phyloP scores from a whole-genome alignment of 2,888 invertebrate genomes.

The Timandra comae region DNA sequence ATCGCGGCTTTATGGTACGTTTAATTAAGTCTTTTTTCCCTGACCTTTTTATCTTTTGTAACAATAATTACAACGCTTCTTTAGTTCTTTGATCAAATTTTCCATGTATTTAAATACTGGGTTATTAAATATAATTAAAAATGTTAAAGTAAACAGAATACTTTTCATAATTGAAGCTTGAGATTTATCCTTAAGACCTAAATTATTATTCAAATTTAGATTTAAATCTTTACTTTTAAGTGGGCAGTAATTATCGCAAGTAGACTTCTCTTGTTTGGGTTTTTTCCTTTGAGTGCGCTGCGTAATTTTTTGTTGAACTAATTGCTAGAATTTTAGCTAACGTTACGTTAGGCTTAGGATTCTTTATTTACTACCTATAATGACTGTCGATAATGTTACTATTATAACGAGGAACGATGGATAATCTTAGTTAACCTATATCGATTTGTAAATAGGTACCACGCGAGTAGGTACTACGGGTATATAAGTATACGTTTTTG shows the following conservation, averaged over 20 bases:
- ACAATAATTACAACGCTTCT: constrained; percentile 41
- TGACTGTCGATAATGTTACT: too few species aligned
- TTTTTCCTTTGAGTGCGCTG: not conserved
- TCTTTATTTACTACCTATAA: not conserved
- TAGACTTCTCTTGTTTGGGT: too few species aligned
- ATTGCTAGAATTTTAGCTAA: not conserved
- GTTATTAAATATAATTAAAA: constrained; percentile 13
- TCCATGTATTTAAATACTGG: constrained; percentile 29
- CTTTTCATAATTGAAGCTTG: not conserved
- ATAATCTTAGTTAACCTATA: too few species aligned
- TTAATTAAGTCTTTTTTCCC: constrained; percentile 39
- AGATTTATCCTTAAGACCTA: not conserved
- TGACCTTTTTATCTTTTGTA: constrained; percentile 28
- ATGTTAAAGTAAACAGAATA: constrained; percentile 2
- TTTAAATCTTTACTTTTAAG: not conserved
- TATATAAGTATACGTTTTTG: too few species aligned
- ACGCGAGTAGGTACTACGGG: too few species aligned
- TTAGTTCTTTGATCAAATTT: constrained; percentile 40
- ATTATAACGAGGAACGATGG: too few species aligned
- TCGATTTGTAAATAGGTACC: too few species aligned
- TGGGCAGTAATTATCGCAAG: too few species aligned
- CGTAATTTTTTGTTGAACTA: not conserved
- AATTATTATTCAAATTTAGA: not conserved
- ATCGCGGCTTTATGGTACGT: constrained; percentile 33
- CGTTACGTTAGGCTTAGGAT: not conserved